phyloP scores from a whole-genome alignment of 53 echinoderm and acorn worm genomes.

The Crossaster papposus region DNA sequence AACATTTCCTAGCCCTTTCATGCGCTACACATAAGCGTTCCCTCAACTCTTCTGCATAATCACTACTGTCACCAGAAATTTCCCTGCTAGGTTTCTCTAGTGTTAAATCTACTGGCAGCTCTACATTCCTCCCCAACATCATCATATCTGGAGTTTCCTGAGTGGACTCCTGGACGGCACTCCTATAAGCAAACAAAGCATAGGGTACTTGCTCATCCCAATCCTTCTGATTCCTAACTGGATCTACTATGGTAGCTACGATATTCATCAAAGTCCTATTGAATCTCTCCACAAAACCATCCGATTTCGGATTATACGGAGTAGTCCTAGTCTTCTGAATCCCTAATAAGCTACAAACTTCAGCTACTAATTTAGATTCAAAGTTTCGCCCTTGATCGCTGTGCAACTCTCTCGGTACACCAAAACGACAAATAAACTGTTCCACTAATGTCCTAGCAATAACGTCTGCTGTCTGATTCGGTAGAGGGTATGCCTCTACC shows the following conservation, averaged over 20 bases:
- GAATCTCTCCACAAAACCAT: slow-evolving; percentile 41
- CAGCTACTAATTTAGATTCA: slow-evolving; percentile 31
- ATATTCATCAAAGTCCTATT: slow-evolving; percentile 29
- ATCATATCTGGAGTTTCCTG: slow-evolving; percentile 31
- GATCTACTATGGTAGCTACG: neutral
- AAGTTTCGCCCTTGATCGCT: slow-evolving; percentile 54
- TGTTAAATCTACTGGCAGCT: slow-evolving; percentile 33
- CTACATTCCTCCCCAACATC: slow-evolving; percentile 37
- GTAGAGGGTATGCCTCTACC: slow-evolving; percentile 24
- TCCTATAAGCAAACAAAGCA: slow-evolving; percentile 31
- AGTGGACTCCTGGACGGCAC: neutral
- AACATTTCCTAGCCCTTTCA: slow-evolving; percentile 20
- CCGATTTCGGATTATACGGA: slow-evolving; percentile 8
- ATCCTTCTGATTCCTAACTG: slow-evolving; percentile 13
- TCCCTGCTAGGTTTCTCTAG: neutral
- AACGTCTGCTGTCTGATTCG: slow-evolving; percentile 23
- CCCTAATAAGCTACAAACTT: slow-evolving; percentile 22
- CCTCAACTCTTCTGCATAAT: slow-evolving; percentile 32
- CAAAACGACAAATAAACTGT: slow-evolving; percentile 38
- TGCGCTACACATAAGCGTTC: neutral
- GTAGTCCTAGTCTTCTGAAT: slow-evolving; percentile 42
- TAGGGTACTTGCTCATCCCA: slow-evolving; percentile 45
- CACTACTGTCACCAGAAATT: neutral
- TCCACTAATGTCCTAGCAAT: slow-evolving; percentile 39
- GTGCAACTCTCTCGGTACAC: slow-evolving; percentile 48